Conservation (phyloP, 2,797 vertebrate genomes). For the Pipistrellus pipistrellus region DNA sequence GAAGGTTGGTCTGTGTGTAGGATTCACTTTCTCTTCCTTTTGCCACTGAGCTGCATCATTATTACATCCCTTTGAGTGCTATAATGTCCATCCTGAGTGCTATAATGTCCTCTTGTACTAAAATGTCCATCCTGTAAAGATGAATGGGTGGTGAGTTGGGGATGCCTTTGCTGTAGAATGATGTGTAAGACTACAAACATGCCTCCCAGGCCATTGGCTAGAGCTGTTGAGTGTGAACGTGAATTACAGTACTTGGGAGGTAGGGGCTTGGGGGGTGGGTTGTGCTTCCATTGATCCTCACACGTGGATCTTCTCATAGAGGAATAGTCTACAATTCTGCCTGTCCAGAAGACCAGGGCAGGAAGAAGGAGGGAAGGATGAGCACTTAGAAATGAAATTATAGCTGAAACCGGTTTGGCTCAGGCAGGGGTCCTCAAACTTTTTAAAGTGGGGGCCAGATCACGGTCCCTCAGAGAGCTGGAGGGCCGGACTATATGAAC, state of each 20-base stretch:
- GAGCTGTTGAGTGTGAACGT: neutral
- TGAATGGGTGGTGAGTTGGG: neutral
- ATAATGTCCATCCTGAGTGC: neutral
- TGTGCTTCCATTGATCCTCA: neutral
- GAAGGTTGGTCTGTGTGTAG: neutral
- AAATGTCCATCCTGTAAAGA: neutral
- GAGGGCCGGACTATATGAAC: too few relatives aligned
- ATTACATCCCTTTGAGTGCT: neutral
- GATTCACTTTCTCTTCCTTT: neutral
- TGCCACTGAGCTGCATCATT: neutral
- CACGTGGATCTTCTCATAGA: neutral
- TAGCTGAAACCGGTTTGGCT: neutral
- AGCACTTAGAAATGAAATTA: neutral
- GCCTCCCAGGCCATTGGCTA: neutral
- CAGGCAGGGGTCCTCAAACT: too few relatives aligned
- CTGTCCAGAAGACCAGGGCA: neutral
- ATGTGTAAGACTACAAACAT: neutral
- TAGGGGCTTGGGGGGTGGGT: accelerated
- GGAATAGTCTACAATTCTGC: neutral
- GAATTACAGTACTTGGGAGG: neutral
- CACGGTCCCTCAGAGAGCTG: too few relatives aligned
- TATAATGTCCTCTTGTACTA: neutral
- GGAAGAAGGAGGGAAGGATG: neutral
- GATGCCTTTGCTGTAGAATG: neutral
- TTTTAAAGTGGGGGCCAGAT: too few relatives aligned